Base-by-base conservation (phyloP, 2,888 invertebrate genomes). In the Aporophyla lueneburgensis region DNA sequence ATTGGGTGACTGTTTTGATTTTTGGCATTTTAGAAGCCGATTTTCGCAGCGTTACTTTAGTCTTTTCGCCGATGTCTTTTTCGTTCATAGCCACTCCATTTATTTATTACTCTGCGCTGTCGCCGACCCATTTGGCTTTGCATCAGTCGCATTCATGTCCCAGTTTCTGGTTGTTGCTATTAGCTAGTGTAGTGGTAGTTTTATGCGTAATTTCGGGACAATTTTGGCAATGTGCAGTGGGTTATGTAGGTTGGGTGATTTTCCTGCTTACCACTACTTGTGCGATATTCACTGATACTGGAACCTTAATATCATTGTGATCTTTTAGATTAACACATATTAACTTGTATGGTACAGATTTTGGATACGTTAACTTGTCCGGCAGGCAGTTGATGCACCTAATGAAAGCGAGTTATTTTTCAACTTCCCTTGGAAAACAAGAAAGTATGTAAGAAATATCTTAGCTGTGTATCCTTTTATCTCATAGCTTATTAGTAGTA, bases 121-220 rank as follows among this genome's bases (percentile, higher is more conserved):
- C 70, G 73, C 71, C 78, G 78, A 74, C 78, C 85, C 59, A 85
- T 80, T 85, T 85, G 85, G 85, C 85, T 75, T 72, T 77, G 75
- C 75, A 69, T 74, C 49, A 51, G 56, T 66, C 78, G 72, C 65
- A 76, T 83, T 81, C 56, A 69, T 78, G 85, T 68, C 27, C 79
- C n/a, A 82, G 75, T 80, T 85, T 82, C 68, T 53, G 49, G n/a
- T 68, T 71, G 67, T 27, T 56, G 51, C 59, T 68, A 49, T 65
- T 16, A 51, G n/a, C 58, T 71, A 51, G 54, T 70, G 66, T 71
- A 51, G 58, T 70, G 66, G 70, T 61, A 61, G 67, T 71, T 73
- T 71, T 71, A 61, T 68, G 56, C 27, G 65, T 82, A 61, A 83
- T 74, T 71, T 71, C 40, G 56, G 59, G 24, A 40, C 24, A 54